These are phyloP conservation scores for Arizona elegans DNA, from an alignment of 2,113 vertebrate genomes.

Conservation along the genomic window DNA sequence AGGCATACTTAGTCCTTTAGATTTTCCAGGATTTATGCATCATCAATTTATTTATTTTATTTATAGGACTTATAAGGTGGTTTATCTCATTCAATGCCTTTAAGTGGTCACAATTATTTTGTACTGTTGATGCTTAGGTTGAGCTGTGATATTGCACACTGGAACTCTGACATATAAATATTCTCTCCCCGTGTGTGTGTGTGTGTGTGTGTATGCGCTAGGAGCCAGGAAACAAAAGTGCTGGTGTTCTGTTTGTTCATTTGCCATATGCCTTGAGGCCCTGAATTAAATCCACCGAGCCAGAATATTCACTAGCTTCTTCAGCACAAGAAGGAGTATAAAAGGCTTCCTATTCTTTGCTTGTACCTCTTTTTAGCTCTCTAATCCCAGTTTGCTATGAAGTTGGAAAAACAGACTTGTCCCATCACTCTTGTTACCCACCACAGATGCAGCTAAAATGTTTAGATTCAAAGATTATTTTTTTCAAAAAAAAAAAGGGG, in stretches of 20 bases:
- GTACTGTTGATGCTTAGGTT: background rate
- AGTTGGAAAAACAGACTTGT: background rate
- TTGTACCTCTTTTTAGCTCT: background rate
- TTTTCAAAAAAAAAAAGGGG: background rate
- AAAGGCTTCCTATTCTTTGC: background rate
- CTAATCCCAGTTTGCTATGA: background rate
- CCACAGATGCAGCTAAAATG: background rate
- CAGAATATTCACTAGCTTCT: background rate
- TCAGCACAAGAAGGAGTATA: background rate
- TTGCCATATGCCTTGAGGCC: background rate
- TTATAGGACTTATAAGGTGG: background rate
- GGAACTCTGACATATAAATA: background rate
- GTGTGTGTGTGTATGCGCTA: background rate
- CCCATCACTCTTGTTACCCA: background rate
- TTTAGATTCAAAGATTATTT: background rate
- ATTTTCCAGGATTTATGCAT: background rate
- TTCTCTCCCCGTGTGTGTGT: background rate
- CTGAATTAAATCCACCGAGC: background rate
- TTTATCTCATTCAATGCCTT: background rate
- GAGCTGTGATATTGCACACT: background rate
- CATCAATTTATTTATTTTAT: background rate
- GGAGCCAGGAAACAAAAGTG: background rate
- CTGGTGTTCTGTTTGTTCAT: background rate
- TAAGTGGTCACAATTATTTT: background rate
- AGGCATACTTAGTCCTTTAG: background rate